phyloP scores from a whole-genome alignment of 2,888 invertebrate genomes.

The Aethes cnicana region DNA sequence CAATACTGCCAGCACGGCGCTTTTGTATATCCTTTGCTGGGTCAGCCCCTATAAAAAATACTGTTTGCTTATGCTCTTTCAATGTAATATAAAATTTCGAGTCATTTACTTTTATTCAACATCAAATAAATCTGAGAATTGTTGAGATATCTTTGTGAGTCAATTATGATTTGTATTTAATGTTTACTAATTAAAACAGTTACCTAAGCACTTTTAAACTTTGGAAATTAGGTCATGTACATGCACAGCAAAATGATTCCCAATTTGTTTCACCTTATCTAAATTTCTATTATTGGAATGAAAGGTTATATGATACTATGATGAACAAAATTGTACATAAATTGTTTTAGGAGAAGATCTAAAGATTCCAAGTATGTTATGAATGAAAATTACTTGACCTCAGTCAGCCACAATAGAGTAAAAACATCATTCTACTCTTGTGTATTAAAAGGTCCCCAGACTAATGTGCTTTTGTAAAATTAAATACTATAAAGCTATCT shows the following conservation, averaged over 20 bases:
- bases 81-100: neutral
- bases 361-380: slow-evolving; percentile 20
- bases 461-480: neutral
- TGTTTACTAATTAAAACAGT: too few species aligned
- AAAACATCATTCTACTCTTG: slow-evolving; percentile 8
- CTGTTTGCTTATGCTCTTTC: slow-evolving; percentile 20
- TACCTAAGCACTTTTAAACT: too few species aligned
- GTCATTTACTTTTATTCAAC: too few species aligned
- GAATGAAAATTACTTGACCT: slow-evolving; percentile 25
- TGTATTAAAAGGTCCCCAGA: slow-evolving; percentile 5
- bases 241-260: neutral
- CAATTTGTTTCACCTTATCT: neutral
- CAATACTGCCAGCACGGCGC: slow-evolving; percentile 90
- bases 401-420: slow-evolving; percentile 22
- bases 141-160: too few species aligned
- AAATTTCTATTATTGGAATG: too few species aligned
- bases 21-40: slow-evolving; percentile 91
- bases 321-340: too few species aligned
- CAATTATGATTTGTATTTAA: too few species aligned
- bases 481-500: neutral
- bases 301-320: too few species aligned
- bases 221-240: slow-evolving; percentile 25
- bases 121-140: too few species aligned
- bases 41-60: slow-evolving; percentile 86
- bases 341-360: too few species aligned